Evolutionary conservation across 2,113 vertebrate species (phyloP).

Genomic region (Elachura formosa): DNA sequence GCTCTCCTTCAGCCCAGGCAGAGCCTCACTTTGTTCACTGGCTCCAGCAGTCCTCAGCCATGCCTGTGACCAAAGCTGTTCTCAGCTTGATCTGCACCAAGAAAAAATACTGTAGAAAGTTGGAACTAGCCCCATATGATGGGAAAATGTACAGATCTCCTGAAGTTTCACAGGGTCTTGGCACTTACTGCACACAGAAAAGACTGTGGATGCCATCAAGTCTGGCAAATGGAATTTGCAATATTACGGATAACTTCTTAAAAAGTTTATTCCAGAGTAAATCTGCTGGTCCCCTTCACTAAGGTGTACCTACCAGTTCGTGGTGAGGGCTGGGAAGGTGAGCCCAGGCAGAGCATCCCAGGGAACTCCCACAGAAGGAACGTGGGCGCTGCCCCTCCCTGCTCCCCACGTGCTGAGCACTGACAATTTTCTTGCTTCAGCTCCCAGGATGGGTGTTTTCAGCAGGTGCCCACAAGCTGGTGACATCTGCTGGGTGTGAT

Average conservation of each 20-base stretch:
- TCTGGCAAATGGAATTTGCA: background rate
- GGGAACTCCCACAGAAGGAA: accelerated
- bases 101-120: background rate
- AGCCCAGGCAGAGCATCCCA: background rate
- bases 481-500: background rate
- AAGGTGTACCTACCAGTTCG: background rate
- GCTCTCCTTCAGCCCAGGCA: background rate
- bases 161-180: background rate
- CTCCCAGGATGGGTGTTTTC: background rate
- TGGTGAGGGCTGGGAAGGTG: background rate
- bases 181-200: accelerated
- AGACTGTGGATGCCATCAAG: accelerated
- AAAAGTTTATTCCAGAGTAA: background rate
- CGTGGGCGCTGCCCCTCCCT: background rate
- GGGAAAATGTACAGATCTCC: background rate
- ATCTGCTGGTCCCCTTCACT: background rate
- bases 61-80: background rate
- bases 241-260: background rate
- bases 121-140: background rate
- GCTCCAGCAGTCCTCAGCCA: accelerated
- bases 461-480: background rate
- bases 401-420: accelerated
- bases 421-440: background rate
- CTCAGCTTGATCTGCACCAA: accelerated
- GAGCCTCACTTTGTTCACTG: accelerated